Conservation (phyloP, 2,797 vertebrate species). For the Leuciscus waleckii region DNA sequence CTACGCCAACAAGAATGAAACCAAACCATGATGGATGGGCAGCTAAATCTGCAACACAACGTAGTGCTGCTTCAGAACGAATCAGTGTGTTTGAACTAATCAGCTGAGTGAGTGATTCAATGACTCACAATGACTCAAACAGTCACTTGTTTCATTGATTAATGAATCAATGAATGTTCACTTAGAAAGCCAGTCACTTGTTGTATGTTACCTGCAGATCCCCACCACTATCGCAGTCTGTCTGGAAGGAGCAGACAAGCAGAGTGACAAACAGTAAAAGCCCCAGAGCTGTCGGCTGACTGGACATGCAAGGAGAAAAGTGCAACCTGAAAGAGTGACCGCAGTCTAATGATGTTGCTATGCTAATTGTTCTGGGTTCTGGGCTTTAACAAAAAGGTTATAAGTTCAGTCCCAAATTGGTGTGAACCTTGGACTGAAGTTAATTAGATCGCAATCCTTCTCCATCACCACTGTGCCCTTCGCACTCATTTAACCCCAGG, state of each 20-base stretch:
- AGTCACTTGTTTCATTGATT: background rate
- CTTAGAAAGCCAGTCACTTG: background rate
- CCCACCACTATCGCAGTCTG: background rate
- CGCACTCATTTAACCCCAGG: constrained; percentile 23
- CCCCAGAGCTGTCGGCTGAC: background rate
- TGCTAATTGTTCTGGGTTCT: constrained; percentile 28
- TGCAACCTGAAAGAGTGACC: constrained; percentile 7
- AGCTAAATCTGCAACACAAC: background rate
- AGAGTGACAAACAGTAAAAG: background rate
- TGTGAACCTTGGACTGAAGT: constrained; percentile 9
- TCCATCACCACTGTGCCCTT: constrained; percentile 17
- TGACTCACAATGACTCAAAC: background rate
- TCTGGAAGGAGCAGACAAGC: background rate
- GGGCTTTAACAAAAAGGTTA: constrained; percentile 35
- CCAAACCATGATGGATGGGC: background rate
- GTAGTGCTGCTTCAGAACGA: background rate
- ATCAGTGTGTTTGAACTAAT: background rate
- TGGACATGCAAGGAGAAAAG: background rate
- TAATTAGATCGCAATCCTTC: constrained; percentile 31
- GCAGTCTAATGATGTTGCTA: constrained; percentile 19
- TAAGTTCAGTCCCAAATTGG: constrained; percentile 41
- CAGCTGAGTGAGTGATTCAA: background rate
- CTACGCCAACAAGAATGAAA: background rate
- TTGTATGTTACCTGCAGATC: background rate
- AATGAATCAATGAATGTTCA: background rate